These are phyloP conservation scores for Caenorhabditis imperialis DNA, from an alignment of 2,888 invertebrate species.

Conservation along the genomic window DNA sequence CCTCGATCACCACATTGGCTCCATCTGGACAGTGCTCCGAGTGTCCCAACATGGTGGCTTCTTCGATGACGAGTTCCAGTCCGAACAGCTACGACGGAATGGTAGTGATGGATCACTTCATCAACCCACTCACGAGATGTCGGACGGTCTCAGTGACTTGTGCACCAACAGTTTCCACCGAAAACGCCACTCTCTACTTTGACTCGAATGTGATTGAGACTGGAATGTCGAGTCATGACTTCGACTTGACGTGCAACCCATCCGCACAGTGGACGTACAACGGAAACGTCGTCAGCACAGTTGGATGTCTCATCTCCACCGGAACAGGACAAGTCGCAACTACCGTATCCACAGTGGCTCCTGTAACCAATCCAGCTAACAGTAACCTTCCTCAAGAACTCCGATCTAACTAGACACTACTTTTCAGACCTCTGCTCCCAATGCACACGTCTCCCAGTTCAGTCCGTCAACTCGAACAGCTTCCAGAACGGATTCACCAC, in stretches of 20 bases:
- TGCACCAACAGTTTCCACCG: slow-evolving; percentile 35
- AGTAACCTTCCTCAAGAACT: neutral
- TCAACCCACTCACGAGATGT: slow-evolving; percentile 31
- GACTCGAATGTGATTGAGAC: slow-evolving; percentile 17
- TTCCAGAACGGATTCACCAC: slow-evolving; percentile 39
- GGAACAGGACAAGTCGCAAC: slow-evolving; percentile 20
- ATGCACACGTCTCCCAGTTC: slow-evolving; percentile 31
- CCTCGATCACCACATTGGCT: slow-evolving; percentile 27
- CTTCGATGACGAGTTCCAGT: slow-evolving; percentile 5
- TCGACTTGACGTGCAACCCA: slow-evolving; percentile 26
- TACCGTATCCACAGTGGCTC: slow-evolving; percentile 26
- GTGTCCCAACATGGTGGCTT: slow-evolving; percentile 35
- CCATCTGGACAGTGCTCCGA: slow-evolving; percentile 31
- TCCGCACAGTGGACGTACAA: slow-evolving; percentile 15
- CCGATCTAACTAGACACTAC: neutral
- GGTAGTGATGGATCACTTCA: slow-evolving; percentile 47
- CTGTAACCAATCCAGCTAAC: slow-evolving; percentile 37
- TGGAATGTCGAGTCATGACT: slow-evolving; percentile 18
- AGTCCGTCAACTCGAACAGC: neutral
- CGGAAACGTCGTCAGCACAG: slow-evolving; percentile 13
- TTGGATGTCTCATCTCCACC: slow-evolving; percentile 41
- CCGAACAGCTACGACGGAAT: slow-evolving; percentile 35
- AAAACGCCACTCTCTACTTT: slow-evolving; percentile 45
- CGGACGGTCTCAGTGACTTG: slow-evolving; percentile 31
- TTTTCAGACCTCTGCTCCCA: slow-evolving; percentile 44